Conservation (phyloP, 1,140 invertebrate genomes). For the Panulirus ornatus region DNA sequence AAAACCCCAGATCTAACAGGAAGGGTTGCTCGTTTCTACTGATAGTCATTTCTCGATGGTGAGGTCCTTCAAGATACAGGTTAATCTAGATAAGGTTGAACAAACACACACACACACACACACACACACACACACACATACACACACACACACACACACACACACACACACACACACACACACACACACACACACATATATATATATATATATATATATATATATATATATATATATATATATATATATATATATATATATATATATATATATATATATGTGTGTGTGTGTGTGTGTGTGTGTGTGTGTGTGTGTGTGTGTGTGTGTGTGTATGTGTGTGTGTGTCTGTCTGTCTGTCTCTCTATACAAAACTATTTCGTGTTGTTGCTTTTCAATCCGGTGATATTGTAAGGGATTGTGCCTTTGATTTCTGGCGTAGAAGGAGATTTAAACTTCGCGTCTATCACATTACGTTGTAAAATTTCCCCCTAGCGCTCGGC, state of each 20-base stretch:
- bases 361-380: not conserved
- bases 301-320: not conserved
- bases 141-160: not conserved
- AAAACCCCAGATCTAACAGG: too few relatives aligned
- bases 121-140: not conserved
- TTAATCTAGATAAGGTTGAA: too few relatives aligned
- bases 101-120: not conserved
- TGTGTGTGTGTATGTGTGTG: conserved; percentile 3
- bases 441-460: too few relatives aligned
- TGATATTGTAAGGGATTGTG: too few relatives aligned
- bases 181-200: conserved; percentile 27
- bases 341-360: not conserved
- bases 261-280: not conserved
- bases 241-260: not conserved
- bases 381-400: too few relatives aligned
- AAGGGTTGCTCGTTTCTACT: too few relatives aligned
- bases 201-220: conserved; percentile 2
- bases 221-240: not conserved
- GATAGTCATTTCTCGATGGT: too few relatives aligned
- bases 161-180: not conserved
- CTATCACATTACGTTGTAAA: too few relatives aligned
- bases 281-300: not conserved
- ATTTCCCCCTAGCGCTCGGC: too few relatives aligned
- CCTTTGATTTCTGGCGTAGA: too few relatives aligned
- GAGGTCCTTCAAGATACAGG: too few relatives aligned